Conservation (phyloP, 2,113 vertebrate species). For the Psephotus haematonotus region DNA sequence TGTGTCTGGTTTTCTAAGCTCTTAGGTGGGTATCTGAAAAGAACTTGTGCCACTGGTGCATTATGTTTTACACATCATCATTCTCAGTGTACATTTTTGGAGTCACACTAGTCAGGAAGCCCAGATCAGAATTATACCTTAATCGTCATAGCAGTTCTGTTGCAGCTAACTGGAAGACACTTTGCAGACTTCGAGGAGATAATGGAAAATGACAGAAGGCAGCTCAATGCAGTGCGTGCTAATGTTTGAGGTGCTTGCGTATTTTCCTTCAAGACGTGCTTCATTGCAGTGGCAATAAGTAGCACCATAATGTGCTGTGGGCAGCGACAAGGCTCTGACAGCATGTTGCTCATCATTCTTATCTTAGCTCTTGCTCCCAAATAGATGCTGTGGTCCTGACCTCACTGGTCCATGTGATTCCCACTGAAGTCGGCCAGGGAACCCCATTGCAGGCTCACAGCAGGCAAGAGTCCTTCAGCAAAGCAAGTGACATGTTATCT, state of each 20-base stretch:
- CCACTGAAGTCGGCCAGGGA: neutral
- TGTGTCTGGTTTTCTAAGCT: neutral
- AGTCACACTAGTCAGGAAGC: neutral
- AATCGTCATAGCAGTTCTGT: neutral
- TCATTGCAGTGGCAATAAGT: neutral
- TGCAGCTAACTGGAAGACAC: neutral
- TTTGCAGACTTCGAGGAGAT: neutral
- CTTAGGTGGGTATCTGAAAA: neutral
- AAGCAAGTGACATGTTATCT: neutral
- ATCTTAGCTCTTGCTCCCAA: neutral
- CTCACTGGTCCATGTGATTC: neutral
- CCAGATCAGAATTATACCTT: neutral
- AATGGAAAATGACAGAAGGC: neutral
- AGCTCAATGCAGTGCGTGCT: neutral
- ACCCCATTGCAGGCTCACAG: neutral
- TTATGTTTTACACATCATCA: neutral
- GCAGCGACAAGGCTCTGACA: neutral
- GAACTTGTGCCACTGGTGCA: neutral
- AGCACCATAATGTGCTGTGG: rapidly evolving
- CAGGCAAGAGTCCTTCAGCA: neutral
- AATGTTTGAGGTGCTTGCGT: neutral
- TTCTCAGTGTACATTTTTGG: neutral
- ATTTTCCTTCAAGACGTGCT: neutral
- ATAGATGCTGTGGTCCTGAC: neutral
- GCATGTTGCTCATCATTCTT: rapidly evolving